Percentiles rank a stretch among this genome's conserved stretches.
Evolutionary conservation across 2,797 vertebrate species (phyloP).

Genomic region (Tamandua tetradactyla): DNA sequence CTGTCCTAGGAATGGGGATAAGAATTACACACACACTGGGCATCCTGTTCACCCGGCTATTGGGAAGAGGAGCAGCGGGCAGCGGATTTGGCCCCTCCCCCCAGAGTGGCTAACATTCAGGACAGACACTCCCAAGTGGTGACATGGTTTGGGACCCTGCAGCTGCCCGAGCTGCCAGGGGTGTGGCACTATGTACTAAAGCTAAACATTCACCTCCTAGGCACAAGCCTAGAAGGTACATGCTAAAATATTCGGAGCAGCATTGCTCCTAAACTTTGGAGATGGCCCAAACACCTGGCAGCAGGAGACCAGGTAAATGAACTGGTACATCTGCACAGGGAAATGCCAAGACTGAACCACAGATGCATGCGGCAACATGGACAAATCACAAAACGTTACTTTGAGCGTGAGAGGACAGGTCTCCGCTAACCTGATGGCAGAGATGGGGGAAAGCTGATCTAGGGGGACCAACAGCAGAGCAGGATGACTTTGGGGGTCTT

Average conservation of each 20-base stretch:
- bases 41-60: not conserved
- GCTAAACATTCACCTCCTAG: not conserved
- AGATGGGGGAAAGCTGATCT: not conserved
- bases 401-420: not conserved
- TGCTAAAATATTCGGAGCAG: accelerated
- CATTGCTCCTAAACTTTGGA: accelerated
- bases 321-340: accelerated
- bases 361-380: accelerated
- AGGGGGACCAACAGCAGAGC: accelerated
- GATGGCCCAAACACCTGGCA: no score
- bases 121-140: not conserved
- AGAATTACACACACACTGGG: not conserved
- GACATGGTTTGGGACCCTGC: no score
- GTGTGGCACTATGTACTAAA: accelerated
- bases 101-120: not conserved
- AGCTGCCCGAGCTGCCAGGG: not conserved
- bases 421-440: not conserved
- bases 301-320: no score
- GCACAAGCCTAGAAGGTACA: not conserved
- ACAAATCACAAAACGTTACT: accelerated
- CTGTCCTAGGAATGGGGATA: not conserved
- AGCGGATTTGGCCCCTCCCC: accelerated
- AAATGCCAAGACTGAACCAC: not conserved
- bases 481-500: not conserved
- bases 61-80: not conserved